Conservation (phyloP, 2,113 vertebrate species). For the Plectropomus leopardus region DNA sequence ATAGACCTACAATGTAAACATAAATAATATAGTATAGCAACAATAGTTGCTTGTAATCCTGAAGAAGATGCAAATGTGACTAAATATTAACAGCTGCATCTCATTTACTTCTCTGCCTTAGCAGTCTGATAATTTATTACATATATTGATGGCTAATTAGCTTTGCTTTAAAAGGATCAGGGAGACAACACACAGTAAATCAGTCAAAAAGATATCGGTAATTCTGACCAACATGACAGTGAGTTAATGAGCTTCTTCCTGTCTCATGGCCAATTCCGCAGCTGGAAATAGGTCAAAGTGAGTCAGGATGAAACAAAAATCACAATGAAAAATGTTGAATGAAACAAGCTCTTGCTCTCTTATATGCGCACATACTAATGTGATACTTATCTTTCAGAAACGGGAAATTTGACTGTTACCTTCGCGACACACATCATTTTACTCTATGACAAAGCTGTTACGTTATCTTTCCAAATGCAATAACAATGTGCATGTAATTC, state of each 20-base stretch:
- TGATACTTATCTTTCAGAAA: not conserved
- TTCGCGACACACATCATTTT: not conserved
- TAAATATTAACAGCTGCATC: not conserved
- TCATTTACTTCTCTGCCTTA: not conserved
- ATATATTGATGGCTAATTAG: not conserved
- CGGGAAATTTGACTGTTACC: not conserved
- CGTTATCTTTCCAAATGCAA: constrained; percentile 13
- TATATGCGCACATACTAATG: constrained; percentile 6
- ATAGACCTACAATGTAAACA: not conserved
- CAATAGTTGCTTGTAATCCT: not conserved
- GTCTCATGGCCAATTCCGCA: not conserved
- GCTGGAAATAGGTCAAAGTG: constrained; percentile 24
- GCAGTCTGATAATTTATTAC: not conserved
- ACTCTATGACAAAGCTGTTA: not conserved
- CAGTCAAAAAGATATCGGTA: not conserved
- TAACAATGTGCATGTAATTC: constrained; percentile 2
- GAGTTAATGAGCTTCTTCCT: constrained; percentile 25
- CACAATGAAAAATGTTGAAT: not conserved
- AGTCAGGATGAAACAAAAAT: not conserved
- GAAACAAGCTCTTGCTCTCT: not conserved
- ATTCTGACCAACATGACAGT: not conserved
- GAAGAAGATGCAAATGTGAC: not conserved
- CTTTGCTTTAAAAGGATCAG: not conserved
- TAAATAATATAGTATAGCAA: no score
- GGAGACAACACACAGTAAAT: not conserved